phyloP scores from a whole-genome alignment of 2,113 vertebrate species.

The Nothocercus nigrocapillus region DNA sequence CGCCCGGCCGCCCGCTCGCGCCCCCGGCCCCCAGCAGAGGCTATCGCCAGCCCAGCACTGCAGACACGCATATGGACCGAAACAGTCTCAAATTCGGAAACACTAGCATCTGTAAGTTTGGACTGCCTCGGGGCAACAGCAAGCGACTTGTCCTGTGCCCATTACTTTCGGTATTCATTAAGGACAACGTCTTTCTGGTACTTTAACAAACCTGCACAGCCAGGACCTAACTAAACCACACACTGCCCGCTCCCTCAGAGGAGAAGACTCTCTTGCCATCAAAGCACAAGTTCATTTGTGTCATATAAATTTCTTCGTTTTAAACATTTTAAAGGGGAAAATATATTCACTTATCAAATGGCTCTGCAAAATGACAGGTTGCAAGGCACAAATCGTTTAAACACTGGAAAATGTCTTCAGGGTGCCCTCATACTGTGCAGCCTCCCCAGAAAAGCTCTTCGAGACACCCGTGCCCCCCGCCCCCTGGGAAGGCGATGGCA shows the following conservation, averaged over 20 bases:
- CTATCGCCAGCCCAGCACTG: accelerated
- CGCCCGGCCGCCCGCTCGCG: too few species aligned
- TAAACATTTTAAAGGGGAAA: accelerated
- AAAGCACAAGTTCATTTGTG: accelerated
- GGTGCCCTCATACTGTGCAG: accelerated
- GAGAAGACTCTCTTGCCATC: accelerated
- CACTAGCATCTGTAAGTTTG: neutral
- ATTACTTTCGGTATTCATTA: neutral
- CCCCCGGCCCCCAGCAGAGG: neutral
- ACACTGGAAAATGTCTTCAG: neutral
- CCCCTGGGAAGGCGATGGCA: accelerated
- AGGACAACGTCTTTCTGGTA: neutral
- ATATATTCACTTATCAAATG: neutral
- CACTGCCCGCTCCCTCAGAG: accelerated
- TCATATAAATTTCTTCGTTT: accelerated
- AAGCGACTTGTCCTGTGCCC: neutral
- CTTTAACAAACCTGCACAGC: neutral
- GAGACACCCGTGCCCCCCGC: accelerated
- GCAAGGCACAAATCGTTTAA: neutral
- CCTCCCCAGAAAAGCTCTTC: neutral
- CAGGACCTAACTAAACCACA: neutral
- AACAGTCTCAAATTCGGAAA: neutral
- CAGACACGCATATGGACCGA: neutral
- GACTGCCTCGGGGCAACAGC: neutral
- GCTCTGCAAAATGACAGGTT: neutral